These are phyloP conservation scores for Molothrus aeneus DNA, from an alignment of 2,797 vertebrate genomes.

Conservation along the genomic window DNA sequence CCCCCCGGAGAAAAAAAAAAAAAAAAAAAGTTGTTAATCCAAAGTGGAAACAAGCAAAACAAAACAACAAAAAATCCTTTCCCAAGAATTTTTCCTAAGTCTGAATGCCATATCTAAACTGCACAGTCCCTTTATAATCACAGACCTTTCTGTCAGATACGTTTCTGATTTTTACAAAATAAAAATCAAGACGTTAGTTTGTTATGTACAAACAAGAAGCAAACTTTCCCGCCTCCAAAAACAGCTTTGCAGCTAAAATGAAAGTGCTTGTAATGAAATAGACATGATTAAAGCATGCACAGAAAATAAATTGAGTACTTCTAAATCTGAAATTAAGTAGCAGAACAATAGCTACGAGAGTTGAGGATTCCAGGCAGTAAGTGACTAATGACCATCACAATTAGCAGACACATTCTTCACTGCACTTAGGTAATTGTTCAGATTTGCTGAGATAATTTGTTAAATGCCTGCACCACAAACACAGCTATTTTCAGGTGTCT, in stretches of 20 bases:
- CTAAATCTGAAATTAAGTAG: background rate
- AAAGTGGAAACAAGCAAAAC: background rate
- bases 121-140: background rate
- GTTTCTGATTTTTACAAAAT: background rate
- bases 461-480: background rate
- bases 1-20: fast-evolving
- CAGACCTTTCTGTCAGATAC: background rate
- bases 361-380: background rate
- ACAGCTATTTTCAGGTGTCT: background rate
- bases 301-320: background rate
- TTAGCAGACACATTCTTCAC: background rate
- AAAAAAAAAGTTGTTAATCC: background rate
- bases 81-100: background rate
- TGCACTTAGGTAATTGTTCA: background rate
- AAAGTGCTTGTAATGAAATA: background rate
- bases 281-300: background rate
- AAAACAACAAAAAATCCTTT: background rate
- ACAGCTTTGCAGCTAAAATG: background rate
- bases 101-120: background rate
- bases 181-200: background rate
- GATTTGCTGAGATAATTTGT: background rate
- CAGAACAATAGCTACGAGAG: background rate
- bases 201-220: background rate
- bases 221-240: background rate
- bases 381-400: background rate